These are phyloP conservation scores for Periophthalmus magnuspinnatus DNA, from an alignment of 2,797 vertebrate genomes.

Conservation along the genomic window DNA sequence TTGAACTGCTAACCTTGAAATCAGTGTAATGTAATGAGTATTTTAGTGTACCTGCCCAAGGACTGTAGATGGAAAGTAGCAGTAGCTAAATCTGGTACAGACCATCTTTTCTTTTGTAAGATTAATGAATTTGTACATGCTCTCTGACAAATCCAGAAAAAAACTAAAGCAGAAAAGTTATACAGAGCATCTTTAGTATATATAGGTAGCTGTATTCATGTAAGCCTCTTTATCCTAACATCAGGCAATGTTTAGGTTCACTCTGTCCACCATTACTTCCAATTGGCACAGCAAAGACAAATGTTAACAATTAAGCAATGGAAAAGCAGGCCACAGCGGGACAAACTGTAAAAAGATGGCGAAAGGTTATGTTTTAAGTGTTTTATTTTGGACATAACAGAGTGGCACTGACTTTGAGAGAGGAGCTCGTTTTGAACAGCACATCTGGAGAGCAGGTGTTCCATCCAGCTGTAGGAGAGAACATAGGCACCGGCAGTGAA, in stretches of 20 bases:
- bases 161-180: too few species aligned
- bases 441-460: conserved; percentile 83
- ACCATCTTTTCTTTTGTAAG: too few species aligned
- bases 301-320: conserved; percentile 47
- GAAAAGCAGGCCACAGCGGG: conserved; percentile 22
- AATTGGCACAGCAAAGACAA: conserved; percentile 39
- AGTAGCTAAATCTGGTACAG: too few species aligned
- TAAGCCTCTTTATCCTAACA: conserved; percentile 29
- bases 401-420: conserved; percentile 60
- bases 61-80: too few species aligned
- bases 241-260: conserved; percentile 55
- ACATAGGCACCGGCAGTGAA: not conserved
- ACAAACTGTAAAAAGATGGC: conserved; percentile 31
- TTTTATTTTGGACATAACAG: conserved; percentile 24
- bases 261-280: conserved; percentile 41
- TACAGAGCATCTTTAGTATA: too few species aligned
- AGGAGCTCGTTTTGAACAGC: conserved; percentile 61
- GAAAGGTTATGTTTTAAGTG: conserved; percentile 38
- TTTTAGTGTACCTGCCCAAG: too few species aligned
- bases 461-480: conserved; percentile 54
- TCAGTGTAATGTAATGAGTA: too few species aligned
- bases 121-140: too few species aligned
- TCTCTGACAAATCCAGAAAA: too few species aligned
- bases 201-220: not conserved
- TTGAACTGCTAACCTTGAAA: too few species aligned